These are phyloP conservation scores for Hydriomena furcata DNA, from an alignment of 2,888 invertebrate species.

Conservation along the genomic window DNA sequence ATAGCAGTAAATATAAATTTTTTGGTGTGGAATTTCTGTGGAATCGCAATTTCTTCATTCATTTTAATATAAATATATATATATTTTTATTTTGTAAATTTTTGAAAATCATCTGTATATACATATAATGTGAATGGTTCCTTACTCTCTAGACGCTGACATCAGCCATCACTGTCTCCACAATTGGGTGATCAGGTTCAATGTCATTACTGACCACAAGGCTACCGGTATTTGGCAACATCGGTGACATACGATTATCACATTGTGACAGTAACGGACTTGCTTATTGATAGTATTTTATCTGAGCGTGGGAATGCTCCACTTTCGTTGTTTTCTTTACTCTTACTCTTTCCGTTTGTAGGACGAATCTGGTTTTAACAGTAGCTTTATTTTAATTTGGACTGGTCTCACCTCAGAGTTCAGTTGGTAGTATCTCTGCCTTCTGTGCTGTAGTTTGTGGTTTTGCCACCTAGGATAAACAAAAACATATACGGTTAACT, in stretches of 20 bases:
- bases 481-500: no score
- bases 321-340: conserved; percentile 8
- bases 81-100: no score
- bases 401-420: no score
- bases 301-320: conserved; percentile 9
- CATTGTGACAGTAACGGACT: conserved; percentile 5
- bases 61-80: no score
- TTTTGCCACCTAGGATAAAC: no score
- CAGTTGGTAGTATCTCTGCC: no score
- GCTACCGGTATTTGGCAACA: conserved; percentile 33
- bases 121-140: conserved; percentile 3
- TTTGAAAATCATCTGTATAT: no score
- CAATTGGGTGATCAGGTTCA: conserved; percentile 48
- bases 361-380: conserved; percentile 3
- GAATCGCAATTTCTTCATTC: no score
- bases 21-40: no score
- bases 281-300: conserved; percentile 9
- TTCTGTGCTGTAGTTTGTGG: no score
- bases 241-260: conserved; percentile 1
- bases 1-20: no score
- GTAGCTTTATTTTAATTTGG: no score
- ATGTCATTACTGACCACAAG: conserved; percentile 40
- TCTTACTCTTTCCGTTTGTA: neutral
- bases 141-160: neutral
- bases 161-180: conserved; percentile 22